phyloP scores from a whole-genome alignment of 2,113 vertebrate genomes.

The Carlito syrichta region DNA sequence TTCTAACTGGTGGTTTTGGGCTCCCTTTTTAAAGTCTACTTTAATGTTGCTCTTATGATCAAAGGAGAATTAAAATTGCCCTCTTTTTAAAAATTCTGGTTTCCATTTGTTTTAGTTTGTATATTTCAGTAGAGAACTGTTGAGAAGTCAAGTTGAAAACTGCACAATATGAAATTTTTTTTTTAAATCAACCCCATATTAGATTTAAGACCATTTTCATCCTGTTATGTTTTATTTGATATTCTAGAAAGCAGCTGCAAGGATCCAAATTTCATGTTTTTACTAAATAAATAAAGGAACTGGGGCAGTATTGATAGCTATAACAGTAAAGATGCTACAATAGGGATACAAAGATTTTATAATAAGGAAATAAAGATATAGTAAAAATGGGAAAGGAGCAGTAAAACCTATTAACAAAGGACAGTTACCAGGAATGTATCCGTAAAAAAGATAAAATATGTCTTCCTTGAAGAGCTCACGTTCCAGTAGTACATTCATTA shows the following conservation, averaged over 20 bases:
- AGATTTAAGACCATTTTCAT: not conserved
- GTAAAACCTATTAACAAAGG: slow-evolving; percentile 6
- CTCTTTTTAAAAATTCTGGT: not conserved
- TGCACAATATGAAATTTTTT: not conserved
- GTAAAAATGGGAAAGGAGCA: not conserved
- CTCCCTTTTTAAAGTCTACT: not conserved
- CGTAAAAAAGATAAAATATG: not conserved
- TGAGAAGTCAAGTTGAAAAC: not conserved
- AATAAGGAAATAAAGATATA: not conserved
- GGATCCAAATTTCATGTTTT: not conserved
- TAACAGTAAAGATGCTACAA: not conserved
- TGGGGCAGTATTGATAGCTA: not conserved
- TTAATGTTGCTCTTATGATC: not conserved
- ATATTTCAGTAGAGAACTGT: not conserved
- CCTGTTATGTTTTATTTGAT: not conserved
- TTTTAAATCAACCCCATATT: not conserved
- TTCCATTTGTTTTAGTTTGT: not conserved
- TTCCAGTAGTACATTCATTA: not conserved
- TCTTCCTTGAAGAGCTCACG: not conserved
- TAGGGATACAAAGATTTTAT: not conserved
- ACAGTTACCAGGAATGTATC: not conserved
- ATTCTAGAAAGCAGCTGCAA: no score
- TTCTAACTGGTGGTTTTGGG: not conserved
- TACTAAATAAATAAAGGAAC: not conserved
- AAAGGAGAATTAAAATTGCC: not conserved